Evolutionary conservation across 2,888 invertebrate genomes (phyloP).

Genomic region (Habroteleia sp.): DNA sequence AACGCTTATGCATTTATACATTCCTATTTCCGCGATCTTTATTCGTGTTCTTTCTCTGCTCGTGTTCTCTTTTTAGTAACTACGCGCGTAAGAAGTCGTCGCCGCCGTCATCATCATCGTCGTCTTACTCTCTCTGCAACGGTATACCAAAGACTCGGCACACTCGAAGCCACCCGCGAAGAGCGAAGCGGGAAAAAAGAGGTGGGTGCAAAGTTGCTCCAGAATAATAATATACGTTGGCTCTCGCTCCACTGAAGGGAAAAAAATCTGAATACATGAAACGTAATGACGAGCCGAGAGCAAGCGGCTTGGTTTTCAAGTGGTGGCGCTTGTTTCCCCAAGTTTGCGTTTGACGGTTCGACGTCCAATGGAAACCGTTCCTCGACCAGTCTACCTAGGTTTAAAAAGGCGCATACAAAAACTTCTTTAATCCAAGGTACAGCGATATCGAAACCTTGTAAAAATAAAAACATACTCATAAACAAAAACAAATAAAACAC

Average conservation of each 20-base stretch:
- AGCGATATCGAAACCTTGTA: neutral
- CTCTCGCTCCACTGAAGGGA: constrained; percentile 70
- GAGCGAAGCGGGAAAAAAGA: constrained; percentile 65
- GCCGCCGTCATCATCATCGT: constrained; percentile 67
- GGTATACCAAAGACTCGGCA: constrained; percentile 66
- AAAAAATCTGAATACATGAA: constrained; percentile 81
- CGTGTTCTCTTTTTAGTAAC: constrained; percentile 36
- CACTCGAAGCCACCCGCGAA: constrained; percentile 60
- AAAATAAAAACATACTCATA: neutral
- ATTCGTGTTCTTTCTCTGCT: constrained; percentile 58
- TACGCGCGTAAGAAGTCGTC: constrained; percentile 68
- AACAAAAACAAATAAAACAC: neutral
- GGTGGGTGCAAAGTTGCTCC: constrained; percentile 78
- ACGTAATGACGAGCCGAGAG: constrained; percentile 76
- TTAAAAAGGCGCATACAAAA: neutral
- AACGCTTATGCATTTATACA: constrained; percentile 81
- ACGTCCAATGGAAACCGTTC: constrained; percentile 29
- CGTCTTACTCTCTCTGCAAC: constrained; percentile 67
- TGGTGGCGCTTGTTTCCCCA: constrained; percentile 57
- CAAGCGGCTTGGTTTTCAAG: constrained; percentile 67
- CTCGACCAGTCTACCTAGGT: constrained; percentile 18
- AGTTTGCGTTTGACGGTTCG: constrained; percentile 56
- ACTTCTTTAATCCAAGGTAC: neutral
- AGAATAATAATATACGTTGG: constrained; percentile 79
- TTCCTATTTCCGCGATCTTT: constrained; percentile 79